Percentiles rank a stretch among this genome's conserved stretches.
phyloP scores from a whole-genome alignment of 2,113 vertebrate genomes.

The Symphodus melops region DNA sequence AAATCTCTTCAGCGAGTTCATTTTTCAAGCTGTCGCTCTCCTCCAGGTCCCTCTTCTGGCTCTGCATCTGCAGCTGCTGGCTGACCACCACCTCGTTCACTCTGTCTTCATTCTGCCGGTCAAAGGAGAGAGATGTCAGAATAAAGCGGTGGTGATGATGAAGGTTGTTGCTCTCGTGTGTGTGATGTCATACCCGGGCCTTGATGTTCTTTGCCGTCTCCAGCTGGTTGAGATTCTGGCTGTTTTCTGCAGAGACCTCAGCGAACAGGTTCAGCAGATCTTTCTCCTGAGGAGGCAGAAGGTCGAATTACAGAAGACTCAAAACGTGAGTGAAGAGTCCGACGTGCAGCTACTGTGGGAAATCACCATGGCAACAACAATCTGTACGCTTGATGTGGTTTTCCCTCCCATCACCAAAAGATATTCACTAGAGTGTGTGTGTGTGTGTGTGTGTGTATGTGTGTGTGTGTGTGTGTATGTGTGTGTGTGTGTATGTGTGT shows the following conservation, averaged over 20 bases:
- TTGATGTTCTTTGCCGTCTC: slow-evolving; percentile 85
- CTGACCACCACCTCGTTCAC: slow-evolving; percentile 72
- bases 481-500: too few relatives aligned
- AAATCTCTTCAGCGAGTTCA: slow-evolving; percentile 86
- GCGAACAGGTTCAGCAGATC: slow-evolving; percentile 84
- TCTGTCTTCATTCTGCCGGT: slow-evolving; percentile 87
- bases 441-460: too few relatives aligned
- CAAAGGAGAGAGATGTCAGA: neutral
- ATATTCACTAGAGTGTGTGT: too few relatives aligned
- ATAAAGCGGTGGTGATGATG: neutral
- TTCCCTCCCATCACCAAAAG: too few relatives aligned
- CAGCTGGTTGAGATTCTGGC: slow-evolving; percentile 87
- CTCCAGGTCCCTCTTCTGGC: slow-evolving; percentile 51
- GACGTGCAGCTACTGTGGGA: too few relatives aligned
- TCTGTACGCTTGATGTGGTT: too few relatives aligned
- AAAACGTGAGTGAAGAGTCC: too few relatives aligned
- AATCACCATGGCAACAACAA: too few relatives aligned
- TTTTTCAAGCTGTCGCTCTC: slow-evolving; percentile 83
- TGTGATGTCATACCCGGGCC: slow-evolving; percentile 80
- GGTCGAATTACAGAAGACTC: neutral
- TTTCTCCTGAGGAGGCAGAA: slow-evolving; percentile 83
- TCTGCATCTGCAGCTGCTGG: slow-evolving; percentile 81
- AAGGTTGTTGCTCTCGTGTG: neutral
- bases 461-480: too few relatives aligned
- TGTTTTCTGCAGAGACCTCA: slow-evolving; percentile 85